These are phyloP conservation scores for Gambusia affinis DNA, from an alignment of 2,113 vertebrate genomes.

Conservation along the genomic window DNA sequence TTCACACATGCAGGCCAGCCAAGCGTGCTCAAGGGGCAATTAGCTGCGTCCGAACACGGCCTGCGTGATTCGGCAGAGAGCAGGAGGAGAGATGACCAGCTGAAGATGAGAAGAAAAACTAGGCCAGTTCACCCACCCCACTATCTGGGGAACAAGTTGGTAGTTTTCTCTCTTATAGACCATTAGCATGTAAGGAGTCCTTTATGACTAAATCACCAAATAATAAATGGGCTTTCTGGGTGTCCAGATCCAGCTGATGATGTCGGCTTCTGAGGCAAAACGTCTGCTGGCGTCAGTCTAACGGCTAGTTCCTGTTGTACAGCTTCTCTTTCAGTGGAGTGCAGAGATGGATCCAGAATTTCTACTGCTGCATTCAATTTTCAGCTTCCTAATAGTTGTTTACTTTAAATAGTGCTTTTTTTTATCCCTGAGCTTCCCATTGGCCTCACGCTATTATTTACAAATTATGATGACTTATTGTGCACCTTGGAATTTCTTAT, in stretches of 20 bases:
- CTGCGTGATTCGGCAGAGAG: neutral
- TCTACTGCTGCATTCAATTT: too few relatives aligned
- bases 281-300: neutral
- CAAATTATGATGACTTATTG: too few relatives aligned
- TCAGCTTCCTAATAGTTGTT: too few relatives aligned
- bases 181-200: slow-evolving; percentile 47
- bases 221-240: neutral
- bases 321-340: neutral
- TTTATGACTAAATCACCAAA: slow-evolving; percentile 9
- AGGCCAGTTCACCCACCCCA: neutral
- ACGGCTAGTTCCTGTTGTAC: neutral
- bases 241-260: neutral
- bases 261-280: neutral
- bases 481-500: too few relatives aligned
- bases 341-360: too few relatives aligned
- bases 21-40: slow-evolving; percentile 11
- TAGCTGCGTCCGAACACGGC: neutral
- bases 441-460: too few relatives aligned
- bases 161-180: slow-evolving; percentile 22
- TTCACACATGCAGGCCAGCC: slow-evolving; percentile 6
- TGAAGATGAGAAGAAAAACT: too few relatives aligned
- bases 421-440: too few relatives aligned
- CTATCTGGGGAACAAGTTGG: neutral
- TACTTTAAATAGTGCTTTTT: too few relatives aligned
- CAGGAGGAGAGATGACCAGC: too few relatives aligned